Evolutionary conservation across 2,888 invertebrate genomes (phyloP), one percentile per base, ranked within the genome.

Genomic region (Chloromyia formosa): DNA sequence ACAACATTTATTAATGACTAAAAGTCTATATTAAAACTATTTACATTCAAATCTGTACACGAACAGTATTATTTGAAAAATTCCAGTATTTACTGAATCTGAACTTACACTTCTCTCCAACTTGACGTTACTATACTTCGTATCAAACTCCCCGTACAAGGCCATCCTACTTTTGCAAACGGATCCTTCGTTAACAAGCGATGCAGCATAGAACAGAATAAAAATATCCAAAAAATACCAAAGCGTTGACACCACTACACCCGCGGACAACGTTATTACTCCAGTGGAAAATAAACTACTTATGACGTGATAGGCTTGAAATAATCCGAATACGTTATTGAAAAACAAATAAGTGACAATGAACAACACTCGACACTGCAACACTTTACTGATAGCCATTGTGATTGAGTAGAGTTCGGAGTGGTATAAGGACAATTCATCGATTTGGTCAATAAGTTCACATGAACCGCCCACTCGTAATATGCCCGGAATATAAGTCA

Each of bases 61-160:
- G n/a, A n/a, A n/a, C n/a, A n/a, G n/a, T n/a, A n/a, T n/a, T n/a
- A n/a, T n/a, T n/a, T n/a, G n/a, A n/a, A n/a, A n/a, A n/a, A n/a
- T n/a, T n/a, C n/a, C n/a, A n/a, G n/a, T n/a, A n/a, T n/a, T n/a
- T n/a, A n/a, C n/a, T n/a, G n/a, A n/a, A n/a, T n/a, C n/a, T n/a
- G n/a, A 49, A 49, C 49, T 49, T 49, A 49, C 49, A 49, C 49
- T 49, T 49, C 49, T 49, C 2, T 49, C 49, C 49, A 49, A 49
- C 12, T 49, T n/a, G 14, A 49, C 14, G 49, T 49, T 49, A 7
- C 16, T 49, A 12, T 49, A 49, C 49, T 3, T 3, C 3, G 49
- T 5, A 49, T 49, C 49, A n/a, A 49, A 49, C 49, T 49, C 4
- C 12, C 49, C 14, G 16, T 49, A 49, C 16, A 49, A 49, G 12